These are phyloP conservation scores for Poecile atricapillus DNA, from an alignment of 2,113 vertebrate genomes.

Conservation along the genomic window DNA sequence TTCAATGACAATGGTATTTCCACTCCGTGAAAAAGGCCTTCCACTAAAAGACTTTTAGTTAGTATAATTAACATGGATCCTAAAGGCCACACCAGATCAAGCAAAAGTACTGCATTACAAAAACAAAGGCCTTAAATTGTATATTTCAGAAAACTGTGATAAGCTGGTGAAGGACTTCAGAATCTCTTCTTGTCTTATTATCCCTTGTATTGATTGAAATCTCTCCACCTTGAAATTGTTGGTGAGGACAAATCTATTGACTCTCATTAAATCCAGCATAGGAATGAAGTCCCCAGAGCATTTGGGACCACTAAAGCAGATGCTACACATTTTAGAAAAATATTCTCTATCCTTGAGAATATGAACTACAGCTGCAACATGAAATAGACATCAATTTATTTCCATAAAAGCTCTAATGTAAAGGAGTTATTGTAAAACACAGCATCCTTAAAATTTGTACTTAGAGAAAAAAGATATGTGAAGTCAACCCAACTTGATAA, in stretches of 20 bases:
- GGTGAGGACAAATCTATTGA: conserved; percentile 64
- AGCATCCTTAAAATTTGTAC: not conserved
- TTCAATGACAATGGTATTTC: not conserved
- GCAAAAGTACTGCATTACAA: not conserved
- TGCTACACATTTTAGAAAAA: conserved; percentile 44
- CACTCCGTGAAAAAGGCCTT: not conserved
- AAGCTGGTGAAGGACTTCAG: not conserved
- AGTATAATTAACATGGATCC: not conserved
- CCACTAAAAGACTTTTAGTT: not conserved
- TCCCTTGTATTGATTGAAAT: conserved; percentile 61
- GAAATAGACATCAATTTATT: conserved; percentile 20
- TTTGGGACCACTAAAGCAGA: conserved; percentile 51
- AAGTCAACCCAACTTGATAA: not conserved
- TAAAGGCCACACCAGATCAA: not conserved
- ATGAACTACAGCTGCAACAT: conserved; percentile 28
- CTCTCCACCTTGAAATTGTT: conserved; percentile 62
- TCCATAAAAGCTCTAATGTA: not conserved
- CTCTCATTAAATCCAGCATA: conserved; percentile 57
- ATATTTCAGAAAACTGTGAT: conserved; percentile 47
- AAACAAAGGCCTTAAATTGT: conserved; percentile 47
- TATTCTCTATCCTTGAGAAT: conserved; percentile 28
- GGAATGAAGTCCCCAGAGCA: conserved; percentile 40
- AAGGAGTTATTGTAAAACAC: not conserved
- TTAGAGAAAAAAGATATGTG: not conserved
- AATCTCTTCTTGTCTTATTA: conserved; percentile 62